phyloP scores from a whole-genome alignment of 2,888 invertebrate species.

The Volucella zonaria region DNA sequence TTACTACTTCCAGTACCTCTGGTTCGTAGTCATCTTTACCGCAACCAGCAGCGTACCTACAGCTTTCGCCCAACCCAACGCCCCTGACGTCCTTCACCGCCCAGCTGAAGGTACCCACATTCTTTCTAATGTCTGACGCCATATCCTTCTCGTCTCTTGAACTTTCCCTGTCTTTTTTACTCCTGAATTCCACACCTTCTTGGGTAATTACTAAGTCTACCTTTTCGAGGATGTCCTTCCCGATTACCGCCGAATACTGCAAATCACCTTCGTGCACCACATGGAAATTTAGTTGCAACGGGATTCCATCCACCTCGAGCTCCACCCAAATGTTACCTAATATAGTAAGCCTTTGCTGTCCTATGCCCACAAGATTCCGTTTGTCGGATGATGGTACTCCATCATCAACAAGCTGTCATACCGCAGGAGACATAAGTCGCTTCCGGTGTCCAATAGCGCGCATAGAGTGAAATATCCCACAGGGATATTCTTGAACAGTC shows the following conservation, averaged over 20 bases:
- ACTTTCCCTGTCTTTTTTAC: not conserved
- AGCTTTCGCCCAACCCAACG: too few relatives aligned
- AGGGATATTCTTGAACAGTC: too few relatives aligned
- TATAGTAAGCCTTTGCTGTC: not conserved
- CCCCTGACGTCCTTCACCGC: too few relatives aligned
- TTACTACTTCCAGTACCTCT: too few relatives aligned
- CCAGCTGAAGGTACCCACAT: too few relatives aligned
- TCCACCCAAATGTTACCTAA: not conserved
- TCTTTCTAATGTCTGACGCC: too few relatives aligned
- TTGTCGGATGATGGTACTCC: not conserved
- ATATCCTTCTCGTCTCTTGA: too few relatives aligned
- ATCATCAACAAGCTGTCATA: constrained; percentile 2
- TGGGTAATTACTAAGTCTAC: not conserved
- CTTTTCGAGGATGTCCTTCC: not conserved
- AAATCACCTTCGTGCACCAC: not conserved
- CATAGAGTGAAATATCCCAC: not conserved
- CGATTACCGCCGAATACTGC: not conserved
- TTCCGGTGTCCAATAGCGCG: not conserved
- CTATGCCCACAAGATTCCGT: not conserved
- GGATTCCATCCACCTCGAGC: not conserved
- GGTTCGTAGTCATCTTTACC: too few relatives aligned
- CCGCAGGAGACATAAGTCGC: constrained; percentile 1
- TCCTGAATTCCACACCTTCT: constrained; percentile 1
- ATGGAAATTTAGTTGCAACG: not conserved
- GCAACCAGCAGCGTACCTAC: too few relatives aligned